These are phyloP conservation scores for Centrocercus urophasianus DNA, from an alignment of 2,113 vertebrate species.

Conservation along the genomic window DNA sequence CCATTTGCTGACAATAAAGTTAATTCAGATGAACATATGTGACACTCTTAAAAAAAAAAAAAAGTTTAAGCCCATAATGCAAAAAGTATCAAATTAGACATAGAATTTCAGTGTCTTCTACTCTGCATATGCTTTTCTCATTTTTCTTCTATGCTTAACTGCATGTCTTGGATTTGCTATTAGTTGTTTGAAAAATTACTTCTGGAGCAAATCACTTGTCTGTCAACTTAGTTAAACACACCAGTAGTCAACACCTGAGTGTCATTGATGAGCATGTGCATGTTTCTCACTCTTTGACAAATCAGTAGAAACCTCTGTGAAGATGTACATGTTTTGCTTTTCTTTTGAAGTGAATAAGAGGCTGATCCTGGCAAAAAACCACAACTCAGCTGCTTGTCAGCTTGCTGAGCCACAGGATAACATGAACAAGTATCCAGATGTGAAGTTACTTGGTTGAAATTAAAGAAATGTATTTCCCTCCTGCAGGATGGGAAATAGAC, in stretches of 20 bases:
- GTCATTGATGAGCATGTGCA: neutral
- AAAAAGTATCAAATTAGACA: neutral
- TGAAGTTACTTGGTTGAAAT: neutral
- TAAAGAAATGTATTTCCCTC: neutral
- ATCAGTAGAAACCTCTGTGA: neutral
- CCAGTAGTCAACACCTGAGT: neutral
- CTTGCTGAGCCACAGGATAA: neutral
- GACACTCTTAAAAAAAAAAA: neutral
- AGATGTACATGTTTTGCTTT: neutral
- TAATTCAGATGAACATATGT: neutral
- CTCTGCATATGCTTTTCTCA: neutral
- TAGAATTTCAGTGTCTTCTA: neutral
- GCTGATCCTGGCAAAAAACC: neutral
- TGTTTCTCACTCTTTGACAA: neutral
- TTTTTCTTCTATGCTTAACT: neutral
- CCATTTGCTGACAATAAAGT: neutral
- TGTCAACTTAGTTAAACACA: neutral
- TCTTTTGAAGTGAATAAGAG: neutral
- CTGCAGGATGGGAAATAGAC: neutral
- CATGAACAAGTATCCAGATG: neutral
- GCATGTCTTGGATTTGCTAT: neutral
- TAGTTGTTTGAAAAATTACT: neutral
- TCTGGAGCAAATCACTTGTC: neutral
- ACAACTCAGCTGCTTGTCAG: neutral
- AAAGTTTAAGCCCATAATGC: neutral